Evolutionary conservation across 2,113 vertebrate species (phyloP), one percentile per base, ranked within the genome.

Genomic region (Riparia riparia): DNA sequence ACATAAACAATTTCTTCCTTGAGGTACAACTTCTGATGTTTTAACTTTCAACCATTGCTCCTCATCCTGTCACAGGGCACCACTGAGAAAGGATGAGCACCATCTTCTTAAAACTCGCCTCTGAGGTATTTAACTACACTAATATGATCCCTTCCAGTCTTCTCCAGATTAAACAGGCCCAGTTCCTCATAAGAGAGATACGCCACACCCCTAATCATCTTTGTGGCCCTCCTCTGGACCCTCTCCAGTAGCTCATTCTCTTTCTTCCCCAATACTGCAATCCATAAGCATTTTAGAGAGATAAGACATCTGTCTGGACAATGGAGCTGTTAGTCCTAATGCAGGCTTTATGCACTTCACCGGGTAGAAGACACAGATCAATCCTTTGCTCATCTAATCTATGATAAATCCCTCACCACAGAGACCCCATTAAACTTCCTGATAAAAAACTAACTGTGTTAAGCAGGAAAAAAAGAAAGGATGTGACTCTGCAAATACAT

Each of bases 261-360:
- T 25, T 53, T 47, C 61, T n/a, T 68, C 14, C 14, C 41, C 49
- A 56, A 65, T 16, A 37, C 10, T 39, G 24, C 32, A 28, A 51
- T 39, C 61, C 14, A 0, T n/a, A 50, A 65, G 5, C 4, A 6
- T 17, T 72, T 15, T 17, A 47, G 1, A 39, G 9, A 42, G 14
- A 31, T 0, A 42, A 8, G 18, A 20, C 37, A 37, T 9, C 10
- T 37, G 9, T 37, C 37, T 37, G 37, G 37, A 37, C 2, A 14
- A 74, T 2, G 3, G 6, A 68, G 13, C 24, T 69, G 37, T 3
- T 14, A 34, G 18, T 37, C 21, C 29, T 22, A 37, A 34, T 14
- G 14, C 12, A 76, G 15, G 8, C 6, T 61, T 82, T 25, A 16
- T 8, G 11, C 9, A 56, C 16, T 25, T 49, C n/a, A 77, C 16